These are phyloP conservation scores for Scomber japonicus DNA, from an alignment of 2,113 vertebrate species.

Conservation along the genomic window DNA sequence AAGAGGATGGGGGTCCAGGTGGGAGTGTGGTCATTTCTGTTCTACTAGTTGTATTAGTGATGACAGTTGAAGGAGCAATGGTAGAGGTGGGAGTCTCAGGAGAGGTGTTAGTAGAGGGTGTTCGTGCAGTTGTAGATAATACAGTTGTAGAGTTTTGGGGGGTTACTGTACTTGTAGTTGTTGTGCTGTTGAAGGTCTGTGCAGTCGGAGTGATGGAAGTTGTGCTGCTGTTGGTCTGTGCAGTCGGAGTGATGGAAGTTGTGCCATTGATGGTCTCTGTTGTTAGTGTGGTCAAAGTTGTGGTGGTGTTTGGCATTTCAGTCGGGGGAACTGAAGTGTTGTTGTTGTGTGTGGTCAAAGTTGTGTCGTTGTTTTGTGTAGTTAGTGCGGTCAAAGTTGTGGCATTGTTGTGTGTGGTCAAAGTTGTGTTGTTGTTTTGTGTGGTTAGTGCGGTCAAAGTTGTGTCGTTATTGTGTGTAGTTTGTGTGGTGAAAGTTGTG, in stretches of 20 bases:
- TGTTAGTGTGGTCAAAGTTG: background rate
- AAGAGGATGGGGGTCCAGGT: slow-evolving; percentile 46
- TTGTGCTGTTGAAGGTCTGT: background rate
- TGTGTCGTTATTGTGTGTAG: background rate
- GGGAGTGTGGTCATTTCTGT: slow-evolving; percentile 7
- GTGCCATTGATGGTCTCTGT: background rate
- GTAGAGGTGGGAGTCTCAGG: slow-evolving; percentile 27
- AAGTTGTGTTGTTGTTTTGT: background rate
- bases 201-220: rapidly evolving
- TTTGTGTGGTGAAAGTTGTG: background rate
- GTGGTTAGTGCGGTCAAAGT: background rate
- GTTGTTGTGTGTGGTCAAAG: background rate
- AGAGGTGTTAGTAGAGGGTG: slow-evolving; percentile 38
- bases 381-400: background rate
- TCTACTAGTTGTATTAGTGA: slow-evolving; percentile 14
- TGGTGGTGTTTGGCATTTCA: background rate
- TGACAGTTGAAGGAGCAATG: background rate
- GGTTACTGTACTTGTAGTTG: background rate
- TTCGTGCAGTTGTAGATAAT: slow-evolving; percentile 23
- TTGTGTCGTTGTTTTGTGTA: background rate
- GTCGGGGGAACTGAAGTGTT: background rate
- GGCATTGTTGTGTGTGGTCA: background rate
- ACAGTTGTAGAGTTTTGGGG: slow-evolving; percentile 7
- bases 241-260: rapidly evolving
- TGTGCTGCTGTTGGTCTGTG: background rate